phyloP scores from a whole-genome alignment of 2,113 vertebrate species.

The Scolopax mira region DNA sequence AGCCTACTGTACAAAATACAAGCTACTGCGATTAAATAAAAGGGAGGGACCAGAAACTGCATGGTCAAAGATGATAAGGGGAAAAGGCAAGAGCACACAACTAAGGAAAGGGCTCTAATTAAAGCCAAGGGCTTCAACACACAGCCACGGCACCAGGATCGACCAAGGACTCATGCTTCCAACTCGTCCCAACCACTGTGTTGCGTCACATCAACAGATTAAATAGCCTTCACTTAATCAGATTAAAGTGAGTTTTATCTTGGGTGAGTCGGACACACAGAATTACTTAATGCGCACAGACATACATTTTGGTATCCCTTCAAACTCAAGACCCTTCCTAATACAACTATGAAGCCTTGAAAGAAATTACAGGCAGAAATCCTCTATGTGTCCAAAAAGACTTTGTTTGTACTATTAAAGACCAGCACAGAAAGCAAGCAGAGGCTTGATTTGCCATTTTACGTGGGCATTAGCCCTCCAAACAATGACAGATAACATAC shows the following conservation, averaged over 20 bases:
- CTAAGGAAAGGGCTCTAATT: neutral
- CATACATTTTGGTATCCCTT: neutral
- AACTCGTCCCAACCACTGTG: neutral
- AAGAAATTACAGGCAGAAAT: neutral
- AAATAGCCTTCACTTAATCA: neutral
- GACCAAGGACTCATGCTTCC: neutral
- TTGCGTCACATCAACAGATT: neutral
- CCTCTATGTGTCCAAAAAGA: neutral
- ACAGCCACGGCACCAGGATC: neutral
- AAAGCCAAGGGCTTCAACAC: neutral
- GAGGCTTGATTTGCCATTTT: neutral
- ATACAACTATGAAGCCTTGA: neutral
- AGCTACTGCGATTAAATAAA: neutral
- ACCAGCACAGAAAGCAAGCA: neutral
- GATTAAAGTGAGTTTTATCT: neutral
- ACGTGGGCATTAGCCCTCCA: neutral
- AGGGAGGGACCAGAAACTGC: neutral
- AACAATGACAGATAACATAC: neutral
- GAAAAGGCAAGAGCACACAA: neutral
- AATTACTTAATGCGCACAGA: neutral
- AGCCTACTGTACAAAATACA: too few relatives aligned
- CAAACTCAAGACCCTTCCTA: neutral
- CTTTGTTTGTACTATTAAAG: neutral
- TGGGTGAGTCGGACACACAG: neutral
- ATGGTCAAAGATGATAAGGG: neutral